These are phyloP conservation scores for Protosalanx chinensis DNA, from an alignment of 2,797 vertebrate genomes.

Conservation along the genomic window DNA sequence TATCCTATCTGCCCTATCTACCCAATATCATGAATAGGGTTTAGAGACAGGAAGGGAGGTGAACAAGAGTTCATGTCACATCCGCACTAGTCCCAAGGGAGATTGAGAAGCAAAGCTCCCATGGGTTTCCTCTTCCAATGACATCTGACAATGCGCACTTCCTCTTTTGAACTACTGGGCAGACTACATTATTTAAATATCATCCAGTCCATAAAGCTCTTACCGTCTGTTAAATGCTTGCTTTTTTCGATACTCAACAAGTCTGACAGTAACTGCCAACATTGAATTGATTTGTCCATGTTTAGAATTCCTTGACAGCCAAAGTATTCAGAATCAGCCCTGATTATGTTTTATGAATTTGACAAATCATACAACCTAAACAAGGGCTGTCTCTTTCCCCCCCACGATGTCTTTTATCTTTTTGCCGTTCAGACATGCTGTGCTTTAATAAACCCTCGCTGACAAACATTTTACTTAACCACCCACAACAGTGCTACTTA, in stretches of 20 bases:
- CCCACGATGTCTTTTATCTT: constrained; percentile 23
- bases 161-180: constrained; percentile 8
- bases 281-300: background rate
- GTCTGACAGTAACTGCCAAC: background rate
- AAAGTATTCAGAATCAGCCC: constrained; percentile 14
- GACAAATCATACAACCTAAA: constrained; percentile 14
- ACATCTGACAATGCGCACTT: constrained; percentile 26
- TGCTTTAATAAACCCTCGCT: constrained; percentile 34
- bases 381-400: constrained; percentile 2
- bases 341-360: constrained; percentile 12
- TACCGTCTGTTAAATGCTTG: background rate
- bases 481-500: constrained; percentile 42
- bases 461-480: constrained; percentile 44
- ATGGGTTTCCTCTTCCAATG: constrained; percentile 34
- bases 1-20: constrained; percentile 51
- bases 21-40: constrained; percentile 63
- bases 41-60: constrained; percentile 67
- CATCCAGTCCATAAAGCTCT: background rate
- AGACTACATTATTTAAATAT: background rate
- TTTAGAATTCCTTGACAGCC: background rate
- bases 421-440: constrained; percentile 16
- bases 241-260: background rate
- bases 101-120: constrained; percentile 31
- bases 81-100: constrained; percentile 36
- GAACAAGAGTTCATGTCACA: constrained; percentile 67